Evolutionary conservation across 2,797 vertebrate species (phyloP), one percentile per base, ranked within the genome.

Genomic region (Chelon auratus): DNA sequence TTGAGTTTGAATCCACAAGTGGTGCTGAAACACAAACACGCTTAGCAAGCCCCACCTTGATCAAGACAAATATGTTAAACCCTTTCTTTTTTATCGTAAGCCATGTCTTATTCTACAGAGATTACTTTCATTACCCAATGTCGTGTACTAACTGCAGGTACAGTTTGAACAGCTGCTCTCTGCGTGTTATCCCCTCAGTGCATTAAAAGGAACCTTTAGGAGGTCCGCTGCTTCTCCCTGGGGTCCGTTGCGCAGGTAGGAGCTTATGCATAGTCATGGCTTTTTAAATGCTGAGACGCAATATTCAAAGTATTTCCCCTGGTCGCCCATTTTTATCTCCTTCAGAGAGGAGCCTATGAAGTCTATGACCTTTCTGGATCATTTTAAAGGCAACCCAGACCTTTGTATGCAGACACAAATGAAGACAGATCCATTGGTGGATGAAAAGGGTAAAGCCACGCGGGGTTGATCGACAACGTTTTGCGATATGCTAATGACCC

Each of bases 1-100:
- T 94, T 0, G 95, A 75, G 62, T 94, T 95, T 56, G 96, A 95
- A 85, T 98, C 96, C 65, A 99, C 96, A 36, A 98, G 91, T 0
- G 97, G 97, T 12, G 97, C 97, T 99, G 89, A 66, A 72, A 85
- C 40, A 69, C 18, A 88, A 39, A 62, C 5, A 14, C 10, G 24
- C 58, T 50, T 40, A 51, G 62, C 48, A 7, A 62, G 26, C 0
- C 1, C 17, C 24, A 67, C 20, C 51, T 68, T 43, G 37, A 74
- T 39, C 54, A 22, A 58, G 56, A 73, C 30, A 55, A 58, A 54
- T 26, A 43, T n/a, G 39, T 55, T 22, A 36, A 55, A 62, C 5
- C 12, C 39, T 18, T 20, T 20, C 30, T 26, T 3, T n/a, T n/a
- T 40, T 18, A 51, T 54, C 51, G 30, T 61, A 30, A 67, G 43